These are phyloP conservation scores for Drosophila rufa DNA, from an alignment of 1,140 invertebrate species.

Conservation along the genomic window DNA sequence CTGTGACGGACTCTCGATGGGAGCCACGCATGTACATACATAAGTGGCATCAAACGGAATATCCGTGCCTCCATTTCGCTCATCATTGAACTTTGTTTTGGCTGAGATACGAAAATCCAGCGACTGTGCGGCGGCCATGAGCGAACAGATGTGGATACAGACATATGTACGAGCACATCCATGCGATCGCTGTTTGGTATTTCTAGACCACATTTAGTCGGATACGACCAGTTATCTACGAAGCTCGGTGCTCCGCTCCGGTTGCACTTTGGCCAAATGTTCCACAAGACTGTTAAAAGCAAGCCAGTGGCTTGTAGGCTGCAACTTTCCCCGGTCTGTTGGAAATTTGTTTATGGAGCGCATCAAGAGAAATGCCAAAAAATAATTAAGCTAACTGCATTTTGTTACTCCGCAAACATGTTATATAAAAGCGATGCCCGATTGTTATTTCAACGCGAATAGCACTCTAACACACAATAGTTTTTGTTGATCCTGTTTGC, in stretches of 20 bases:
- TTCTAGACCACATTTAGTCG: slow-evolving; percentile 68
- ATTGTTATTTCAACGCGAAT: slow-evolving; percentile 39
- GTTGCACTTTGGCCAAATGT: slow-evolving; percentile 55
- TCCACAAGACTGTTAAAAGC: slow-evolving; percentile 21
- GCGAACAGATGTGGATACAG: slow-evolving; percentile 24
- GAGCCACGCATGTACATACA: slow-evolving; percentile 2
- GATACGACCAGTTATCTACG: slow-evolving; percentile 66
- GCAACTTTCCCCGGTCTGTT: slow-evolving; percentile 63
- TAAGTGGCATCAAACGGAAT: not conserved
- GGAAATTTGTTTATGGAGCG: slow-evolving; percentile 53
- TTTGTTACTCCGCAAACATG: slow-evolving; percentile 27
- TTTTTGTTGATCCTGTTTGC: slow-evolving; percentile 26
- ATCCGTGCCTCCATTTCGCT: slow-evolving; percentile 12
- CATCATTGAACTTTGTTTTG: slow-evolving; percentile 74
- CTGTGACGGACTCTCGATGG: slow-evolving; percentile 9
- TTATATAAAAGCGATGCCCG: slow-evolving; percentile 56
- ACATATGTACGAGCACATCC: slow-evolving; percentile 4
- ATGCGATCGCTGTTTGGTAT: slow-evolving; percentile 18
- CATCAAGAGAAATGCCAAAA: slow-evolving; percentile 46
- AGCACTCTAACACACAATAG: slow-evolving; percentile 5
- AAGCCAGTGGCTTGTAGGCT: slow-evolving; percentile 29
- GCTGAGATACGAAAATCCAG: slow-evolving; percentile 12
- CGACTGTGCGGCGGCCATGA: slow-evolving; percentile 31
- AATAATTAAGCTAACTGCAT: slow-evolving; percentile 34
- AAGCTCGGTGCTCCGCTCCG: slow-evolving; percentile 44